These are phyloP conservation scores for Gymnosoma rotundatum DNA, from an alignment of 2,888 invertebrate genomes.

Conservation along the genomic window DNA sequence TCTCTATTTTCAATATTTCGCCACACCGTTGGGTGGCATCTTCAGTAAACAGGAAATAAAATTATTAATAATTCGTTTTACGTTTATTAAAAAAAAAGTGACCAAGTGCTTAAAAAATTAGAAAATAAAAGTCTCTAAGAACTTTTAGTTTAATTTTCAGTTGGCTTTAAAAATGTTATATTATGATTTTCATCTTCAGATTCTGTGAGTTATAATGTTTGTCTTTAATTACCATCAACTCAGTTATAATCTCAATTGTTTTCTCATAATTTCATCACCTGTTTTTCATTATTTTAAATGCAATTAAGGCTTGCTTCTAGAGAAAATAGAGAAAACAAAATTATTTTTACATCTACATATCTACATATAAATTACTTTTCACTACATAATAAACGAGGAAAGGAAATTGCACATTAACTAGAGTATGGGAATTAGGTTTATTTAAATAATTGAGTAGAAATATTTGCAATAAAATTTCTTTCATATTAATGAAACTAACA, in stretches of 20 bases:
- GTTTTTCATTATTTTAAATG: not conserved
- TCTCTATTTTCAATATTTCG: too few species aligned
- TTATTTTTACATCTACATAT: constrained; percentile 39
- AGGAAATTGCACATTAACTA: constrained; percentile 19
- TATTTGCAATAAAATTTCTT: not conserved
- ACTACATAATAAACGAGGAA: constrained; percentile 1
- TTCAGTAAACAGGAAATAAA: too few species aligned
- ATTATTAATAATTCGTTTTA: too few species aligned
- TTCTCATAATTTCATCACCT: constrained; percentile 27
- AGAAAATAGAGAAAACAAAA: constrained; percentile 16
- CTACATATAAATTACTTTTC: constrained; percentile 39
- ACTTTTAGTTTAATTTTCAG: too few species aligned
- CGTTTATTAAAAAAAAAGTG: too few species aligned
- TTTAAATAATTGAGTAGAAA: not conserved
- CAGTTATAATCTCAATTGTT: constrained; percentile 10
- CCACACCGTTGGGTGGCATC: too few species aligned
- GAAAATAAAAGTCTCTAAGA: too few species aligned
- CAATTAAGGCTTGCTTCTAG: not conserved
- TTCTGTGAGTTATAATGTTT: too few species aligned
- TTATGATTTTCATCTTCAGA: too few species aligned
- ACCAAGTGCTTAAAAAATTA: too few species aligned
- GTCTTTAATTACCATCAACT: constrained; percentile 13
- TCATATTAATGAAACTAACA: constrained; percentile 16
- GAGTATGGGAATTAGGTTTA: constrained; percentile 50
- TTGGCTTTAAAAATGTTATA: too few species aligned